Base-by-base conservation (phyloP, 1,140 invertebrate genomes). In the Aphidius gifuensis region DNA sequence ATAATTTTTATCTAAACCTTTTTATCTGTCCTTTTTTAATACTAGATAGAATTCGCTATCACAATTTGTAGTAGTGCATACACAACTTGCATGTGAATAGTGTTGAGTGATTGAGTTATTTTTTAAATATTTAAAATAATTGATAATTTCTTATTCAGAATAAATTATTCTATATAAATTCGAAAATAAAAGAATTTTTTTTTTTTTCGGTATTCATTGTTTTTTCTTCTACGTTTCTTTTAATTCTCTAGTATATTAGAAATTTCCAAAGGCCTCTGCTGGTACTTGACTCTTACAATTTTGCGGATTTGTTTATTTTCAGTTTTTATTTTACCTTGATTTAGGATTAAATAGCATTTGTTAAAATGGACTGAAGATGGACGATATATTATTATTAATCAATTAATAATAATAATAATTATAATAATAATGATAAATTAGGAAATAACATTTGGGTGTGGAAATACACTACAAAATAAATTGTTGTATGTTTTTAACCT, bases 21-120 rank as follows among this genome's bases (percentile, higher is more conserved):
- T 60, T 58, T 67, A 68, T 61, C 72, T 67, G 68, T 69, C 71
- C 67, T 70, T 61, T 69, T 67, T 68, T 69, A 49, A 60, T n/a
- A 50, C 58, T 55, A 40, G 53, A 39, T 44, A n/a, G 16, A 9
- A 42, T 49, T 44, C 39, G 49, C 53, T 43, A n/a, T 43, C 39
- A 42, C 38, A 43, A 55, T 55, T 55, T 55, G 40, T 39, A 55
- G 43, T 40, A 38, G 53, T 55, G 53, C 38, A 55, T 55, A 55
- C 53, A 55, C 53, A 39, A 8, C 40, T 55, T 40, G 16, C 53
- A 39, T 55, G 39, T 55, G 43, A 44, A 6, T 16, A 16, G 16
- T 16, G 16, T 16, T 16, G 16, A 16, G 16, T 16, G 1, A 16
- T 16, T 16, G 16, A 16, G 16, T 16, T 16, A 16, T 16, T 16